Base-by-base conservation (phyloP, 2,797 vertebrate species). In the Enteromius argenteus region DNA sequence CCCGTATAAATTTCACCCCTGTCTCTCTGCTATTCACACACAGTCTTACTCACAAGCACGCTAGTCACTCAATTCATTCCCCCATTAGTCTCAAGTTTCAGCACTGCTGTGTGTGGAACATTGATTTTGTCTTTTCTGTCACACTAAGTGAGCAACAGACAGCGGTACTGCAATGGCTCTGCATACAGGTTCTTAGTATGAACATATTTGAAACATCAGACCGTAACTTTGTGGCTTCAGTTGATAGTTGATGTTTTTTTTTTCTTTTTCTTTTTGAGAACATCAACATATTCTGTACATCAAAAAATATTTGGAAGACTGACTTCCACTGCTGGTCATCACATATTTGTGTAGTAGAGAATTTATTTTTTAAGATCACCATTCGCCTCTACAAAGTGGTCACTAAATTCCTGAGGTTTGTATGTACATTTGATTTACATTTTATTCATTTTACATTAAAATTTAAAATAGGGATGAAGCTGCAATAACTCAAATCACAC, bases 11-110 rank as follows among this genome's bases (percentile, higher is more conserved):
- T 89, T 89, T 87, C 84, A 87, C 58, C 79, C 30, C 32, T 72
- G n/a, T 82, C 68, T 85, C 46, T 51, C 74, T 79, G 66, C 68
- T 76, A 30, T 80, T 51, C 85, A 87, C 71, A 49, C 79, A 84
- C 86, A 89, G 85, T 83, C 80, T 79, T 83, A 85, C 84, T 81
- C 79, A 81, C 80, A 83, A 78, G 74, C 71, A 75, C 19, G 27
- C 79, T 42, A 91, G 91, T 87, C 85, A 88, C 93, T 94, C 95
- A 93, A 94, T 94, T 94, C 93, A 75, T 87, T 44, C 78, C 93
- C 74, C 96, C 95, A 96, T 96, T 96, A 97, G 95, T 93, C 89
- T 97, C 96, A 92, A 90, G 71, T 95, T 95, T 95, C 96, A 93
- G 81, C 76, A 82, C 78, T 49, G 81, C 80, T 87, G 85, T 87